Evolutionary conservation across 2,113 vertebrate genomes (phyloP).

Genomic region (Ceyx melanurus): DNA sequence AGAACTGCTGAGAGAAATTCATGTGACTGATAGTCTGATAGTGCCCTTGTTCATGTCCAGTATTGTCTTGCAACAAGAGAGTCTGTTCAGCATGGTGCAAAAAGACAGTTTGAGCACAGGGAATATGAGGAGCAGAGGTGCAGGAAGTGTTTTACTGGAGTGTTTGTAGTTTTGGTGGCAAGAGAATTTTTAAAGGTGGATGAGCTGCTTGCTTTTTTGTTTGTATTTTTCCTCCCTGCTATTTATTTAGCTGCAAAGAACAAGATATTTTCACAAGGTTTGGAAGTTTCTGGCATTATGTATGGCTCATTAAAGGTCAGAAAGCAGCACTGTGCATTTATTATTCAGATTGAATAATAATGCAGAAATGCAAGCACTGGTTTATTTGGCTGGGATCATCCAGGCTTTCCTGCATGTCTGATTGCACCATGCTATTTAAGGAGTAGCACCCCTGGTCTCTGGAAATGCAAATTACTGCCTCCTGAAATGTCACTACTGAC

Average conservation of each 20-base stretch:
- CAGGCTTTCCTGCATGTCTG: background rate
- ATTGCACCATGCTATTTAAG: background rate
- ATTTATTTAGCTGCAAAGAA: background rate
- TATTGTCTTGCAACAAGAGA: background rate
- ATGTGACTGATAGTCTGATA: background rate
- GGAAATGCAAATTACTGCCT: background rate
- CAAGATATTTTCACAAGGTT: background rate
- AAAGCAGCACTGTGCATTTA: background rate
- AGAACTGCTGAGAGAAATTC: conserved; percentile 2
- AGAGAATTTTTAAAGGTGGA: background rate
- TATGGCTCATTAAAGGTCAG: background rate
- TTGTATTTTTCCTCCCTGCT: background rate
- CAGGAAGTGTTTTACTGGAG: background rate
- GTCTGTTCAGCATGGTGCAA: background rate
- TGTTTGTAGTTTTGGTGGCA: background rate
- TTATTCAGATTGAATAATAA: background rate
- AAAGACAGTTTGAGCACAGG: background rate
- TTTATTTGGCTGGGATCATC: background rate
- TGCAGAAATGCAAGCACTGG: background rate
- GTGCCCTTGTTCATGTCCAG: background rate
- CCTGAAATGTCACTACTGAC: background rate
- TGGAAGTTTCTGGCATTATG: background rate
- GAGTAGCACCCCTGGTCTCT: background rate
- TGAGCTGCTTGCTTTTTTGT: background rate
- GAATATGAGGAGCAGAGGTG: background rate